These are phyloP conservation scores for Melanotaenia trifasciata DNA, from an alignment of 2,797 vertebrate species.

Conservation along the genomic window DNA sequence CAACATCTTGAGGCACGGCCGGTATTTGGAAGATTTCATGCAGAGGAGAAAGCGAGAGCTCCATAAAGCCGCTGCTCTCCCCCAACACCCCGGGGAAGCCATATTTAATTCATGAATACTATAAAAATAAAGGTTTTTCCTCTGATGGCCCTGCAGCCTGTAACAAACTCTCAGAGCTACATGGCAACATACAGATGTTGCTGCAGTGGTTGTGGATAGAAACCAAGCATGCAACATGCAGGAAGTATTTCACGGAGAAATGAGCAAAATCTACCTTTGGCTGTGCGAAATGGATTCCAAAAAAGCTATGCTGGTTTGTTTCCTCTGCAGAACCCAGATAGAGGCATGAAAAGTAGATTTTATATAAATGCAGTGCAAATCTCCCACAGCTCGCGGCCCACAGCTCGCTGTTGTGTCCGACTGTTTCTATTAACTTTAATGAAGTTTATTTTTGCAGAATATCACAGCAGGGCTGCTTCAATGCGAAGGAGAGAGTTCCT, in stretches of 20 bases:
- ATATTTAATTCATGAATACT: conserved; percentile 85
- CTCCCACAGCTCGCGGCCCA: too few relatives aligned
- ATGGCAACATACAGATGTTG: conserved; percentile 69
- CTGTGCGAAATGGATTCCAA: conserved; percentile 47
- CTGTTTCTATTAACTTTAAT: too few relatives aligned
- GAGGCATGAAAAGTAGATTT: too few relatives aligned
- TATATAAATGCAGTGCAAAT: too few relatives aligned
- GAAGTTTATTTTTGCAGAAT: too few relatives aligned
- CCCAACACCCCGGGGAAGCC: conserved; percentile 72
- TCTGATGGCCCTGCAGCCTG: conserved; percentile 74
- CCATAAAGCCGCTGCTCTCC: conserved; percentile 71
- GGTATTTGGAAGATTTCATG: conserved; percentile 78
- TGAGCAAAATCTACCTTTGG: conserved; percentile 34
- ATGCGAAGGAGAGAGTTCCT: too few relatives aligned
- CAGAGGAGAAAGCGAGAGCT: conserved; percentile 60
- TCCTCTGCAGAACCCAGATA: too few relatives aligned
- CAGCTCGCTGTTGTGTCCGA: too few relatives aligned
- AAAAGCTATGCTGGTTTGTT: conserved; percentile 26
- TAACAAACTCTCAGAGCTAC: conserved; percentile 71
- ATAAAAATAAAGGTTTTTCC: conserved; percentile 82
- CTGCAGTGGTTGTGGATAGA: conserved; percentile 56
- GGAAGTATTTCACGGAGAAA: conserved; percentile 50
- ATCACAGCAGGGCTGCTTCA: too few relatives aligned
- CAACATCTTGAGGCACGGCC: conserved; percentile 78
- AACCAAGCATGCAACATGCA: conserved; percentile 36